Percentiles rank a stretch among this genome's conserved stretches.
phyloP scores from a whole-genome alignment of 1,140 invertebrate genomes.

The Rhagoletis zephyria region DNA sequence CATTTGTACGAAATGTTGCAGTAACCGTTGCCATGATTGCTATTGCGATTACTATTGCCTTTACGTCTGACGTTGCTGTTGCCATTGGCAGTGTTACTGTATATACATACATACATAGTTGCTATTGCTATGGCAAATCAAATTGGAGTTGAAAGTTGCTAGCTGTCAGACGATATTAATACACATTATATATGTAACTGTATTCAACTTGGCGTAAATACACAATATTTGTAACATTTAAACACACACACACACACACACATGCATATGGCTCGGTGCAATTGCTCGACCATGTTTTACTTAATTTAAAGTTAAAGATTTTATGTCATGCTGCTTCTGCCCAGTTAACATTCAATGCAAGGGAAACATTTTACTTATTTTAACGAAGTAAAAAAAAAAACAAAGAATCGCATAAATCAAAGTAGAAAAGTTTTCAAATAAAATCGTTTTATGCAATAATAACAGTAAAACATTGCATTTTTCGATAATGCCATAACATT shows the following conservation, averaged over 20 bases:
- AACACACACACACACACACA: not conserved
- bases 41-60: not conserved
- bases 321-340: no score
- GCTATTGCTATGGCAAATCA: slow-evolving; percentile 7
- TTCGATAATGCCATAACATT: no score
- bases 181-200: not conserved
- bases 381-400: no score
- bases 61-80: not conserved
- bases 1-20: not conserved
- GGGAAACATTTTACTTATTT: no score
- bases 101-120: no score
- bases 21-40: slow-evolving; percentile 24
- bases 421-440: no score
- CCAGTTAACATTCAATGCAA: no score
- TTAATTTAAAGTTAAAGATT: no score
- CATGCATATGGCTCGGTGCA: not conserved
- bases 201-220: not conserved
- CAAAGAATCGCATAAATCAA: no score
- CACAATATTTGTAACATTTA: not conserved
- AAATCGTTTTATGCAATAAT: no score
- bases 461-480: no score
- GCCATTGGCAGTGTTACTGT: not conserved
- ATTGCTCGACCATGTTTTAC: no score
- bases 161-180: slow-evolving; percentile 2
- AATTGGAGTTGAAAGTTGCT: slow-evolving; percentile 25